These are phyloP conservation scores for Tiliacea aurago DNA, from an alignment of 2,888 invertebrate species.

Conservation along the genomic window DNA sequence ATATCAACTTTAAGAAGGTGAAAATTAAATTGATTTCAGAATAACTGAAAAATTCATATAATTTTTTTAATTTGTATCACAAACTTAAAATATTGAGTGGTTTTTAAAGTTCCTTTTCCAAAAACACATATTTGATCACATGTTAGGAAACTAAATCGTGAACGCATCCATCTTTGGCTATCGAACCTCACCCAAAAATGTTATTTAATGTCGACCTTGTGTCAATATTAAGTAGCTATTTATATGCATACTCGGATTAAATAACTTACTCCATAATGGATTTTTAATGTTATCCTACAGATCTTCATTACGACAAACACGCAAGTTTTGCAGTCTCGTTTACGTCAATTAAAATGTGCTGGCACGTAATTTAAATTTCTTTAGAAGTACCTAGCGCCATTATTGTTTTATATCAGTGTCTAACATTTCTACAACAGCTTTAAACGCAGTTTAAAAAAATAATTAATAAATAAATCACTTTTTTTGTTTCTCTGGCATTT, in stretches of 20 bases:
- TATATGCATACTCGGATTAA: not conserved
- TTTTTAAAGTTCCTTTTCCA: not conserved
- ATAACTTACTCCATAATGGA: not conserved
- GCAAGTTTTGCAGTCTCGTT: conserved; percentile 29
- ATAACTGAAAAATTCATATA: not conserved
- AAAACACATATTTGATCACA: not conserved
- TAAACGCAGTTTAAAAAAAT: too few species aligned
- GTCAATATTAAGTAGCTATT: not conserved
- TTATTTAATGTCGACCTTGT: not conserved
- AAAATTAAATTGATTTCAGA: not conserved
- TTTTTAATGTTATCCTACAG: conserved; percentile 10
- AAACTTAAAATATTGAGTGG: not conserved
- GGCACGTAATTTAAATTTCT: not conserved
- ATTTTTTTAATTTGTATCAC: not conserved
- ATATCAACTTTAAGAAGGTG: not conserved
- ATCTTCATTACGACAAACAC: conserved; percentile 27
- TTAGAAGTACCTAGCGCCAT: not conserved
- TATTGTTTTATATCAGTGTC: not conserved
- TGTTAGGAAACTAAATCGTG: not conserved
- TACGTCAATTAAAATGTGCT: conserved; percentile 5
- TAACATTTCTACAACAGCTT: too few species aligned
- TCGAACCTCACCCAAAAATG: not conserved
- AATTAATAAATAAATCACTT: too few species aligned
- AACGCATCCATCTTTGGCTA: not conserved
- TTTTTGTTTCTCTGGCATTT: too few species aligned